Evolutionary conservation across 2,113 vertebrate species (phyloP).

Genomic region (Halichoerus grypus): DNA sequence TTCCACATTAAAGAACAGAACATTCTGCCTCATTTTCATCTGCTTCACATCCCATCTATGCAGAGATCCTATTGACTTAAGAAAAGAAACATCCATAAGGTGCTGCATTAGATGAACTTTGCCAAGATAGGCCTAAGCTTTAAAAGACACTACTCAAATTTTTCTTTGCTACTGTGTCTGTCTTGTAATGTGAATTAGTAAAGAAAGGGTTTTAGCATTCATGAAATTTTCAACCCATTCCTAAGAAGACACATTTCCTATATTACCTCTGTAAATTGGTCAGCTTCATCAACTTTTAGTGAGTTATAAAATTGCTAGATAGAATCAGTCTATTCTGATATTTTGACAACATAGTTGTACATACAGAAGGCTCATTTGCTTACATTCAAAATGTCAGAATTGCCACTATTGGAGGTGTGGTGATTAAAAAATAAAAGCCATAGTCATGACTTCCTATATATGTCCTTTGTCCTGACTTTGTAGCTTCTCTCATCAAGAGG

Average conservation of each 20-base stretch:
- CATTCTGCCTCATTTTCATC: slow-evolving; percentile 70
- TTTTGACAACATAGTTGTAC: background rate
- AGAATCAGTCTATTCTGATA: background rate
- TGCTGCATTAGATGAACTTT: slow-evolving; percentile 15
- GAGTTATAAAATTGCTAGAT: background rate
- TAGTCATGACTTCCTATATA: background rate
- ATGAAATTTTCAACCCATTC: background rate
- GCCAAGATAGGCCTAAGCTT: background rate
- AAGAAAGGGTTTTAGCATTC: background rate
- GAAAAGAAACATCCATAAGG: slow-evolving; percentile 46
- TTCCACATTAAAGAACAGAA: slow-evolving; percentile 64
- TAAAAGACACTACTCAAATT: background rate
- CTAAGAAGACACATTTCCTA: background rate
- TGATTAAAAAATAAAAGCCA: background rate
- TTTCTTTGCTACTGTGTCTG: background rate
- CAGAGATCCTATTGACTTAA: slow-evolving; percentile 18
- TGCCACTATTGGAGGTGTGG: background rate
- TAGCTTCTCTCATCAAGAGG: background rate
- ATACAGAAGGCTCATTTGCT: background rate
- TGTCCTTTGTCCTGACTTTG: background rate
- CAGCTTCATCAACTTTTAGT: background rate
- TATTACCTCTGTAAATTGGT: background rate
- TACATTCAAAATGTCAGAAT: background rate
- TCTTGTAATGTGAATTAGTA: background rate
- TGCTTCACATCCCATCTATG: slow-evolving; percentile 37